Evolutionary conservation across 1,140 invertebrate genomes (phyloP), one percentile per base, ranked within the genome.

Genomic region (Sitodiplosis mosellana): DNA sequence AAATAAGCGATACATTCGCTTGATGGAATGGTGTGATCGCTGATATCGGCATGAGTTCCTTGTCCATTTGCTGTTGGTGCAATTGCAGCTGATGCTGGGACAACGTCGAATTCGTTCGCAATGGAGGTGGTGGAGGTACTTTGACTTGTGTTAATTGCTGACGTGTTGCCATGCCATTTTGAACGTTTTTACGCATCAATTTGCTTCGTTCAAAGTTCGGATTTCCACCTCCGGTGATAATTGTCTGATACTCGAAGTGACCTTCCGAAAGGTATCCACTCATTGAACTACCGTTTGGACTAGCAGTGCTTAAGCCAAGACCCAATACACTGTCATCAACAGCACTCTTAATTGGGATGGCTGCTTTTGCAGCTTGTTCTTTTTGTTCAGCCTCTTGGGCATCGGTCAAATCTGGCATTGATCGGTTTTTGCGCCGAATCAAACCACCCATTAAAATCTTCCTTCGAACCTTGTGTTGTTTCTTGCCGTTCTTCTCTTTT

Each of bases 381-480:
- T 54, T 64, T 33, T 65, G 72, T 2, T 65, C 69, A 54, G 70
- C 70, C 15, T 63, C 65, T 50, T 81, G 76, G 2, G 72, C 74
- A 59, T 88, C 85, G 2, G 87, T 77, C 15, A 92, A 66, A 70
- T 92, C 88, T 1, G 88, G 88, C 82, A 92, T 86, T 49, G 85
- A 89, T 51, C 86, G 69, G 61, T 92, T 92, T 64, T 91, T 92
- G 27, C 87, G 69, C 52, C 80, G 74, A 33, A 91, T 89, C 46
- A 91, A 68, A 1, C 86, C 87, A 20, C 87, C 87, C 86, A 91
- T 89, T 1, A 92, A 57, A 1, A 91, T 56, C 64, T 90, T 91
- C 58, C 87, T 71, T 21, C 87, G 67, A 38, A 92, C 87, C 66
- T 88, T 89, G 58, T 91, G 87, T 59, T 91, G 87, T 54, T 91